phyloP scores from a whole-genome alignment of 2,113 vertebrate species.

The Marcusenius ussheri region DNA sequence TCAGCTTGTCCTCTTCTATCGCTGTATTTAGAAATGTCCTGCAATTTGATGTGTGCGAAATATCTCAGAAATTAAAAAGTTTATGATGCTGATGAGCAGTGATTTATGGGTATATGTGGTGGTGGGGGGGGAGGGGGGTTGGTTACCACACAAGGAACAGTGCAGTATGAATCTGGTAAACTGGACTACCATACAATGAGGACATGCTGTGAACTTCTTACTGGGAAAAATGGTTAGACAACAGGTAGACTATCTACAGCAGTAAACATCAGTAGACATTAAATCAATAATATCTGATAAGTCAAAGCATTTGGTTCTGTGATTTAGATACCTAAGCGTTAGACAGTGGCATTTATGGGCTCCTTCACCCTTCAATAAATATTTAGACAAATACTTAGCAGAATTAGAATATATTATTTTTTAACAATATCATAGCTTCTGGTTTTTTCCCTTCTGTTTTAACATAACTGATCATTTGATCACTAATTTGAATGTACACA shows the following conservation, averaged over 20 bases:
- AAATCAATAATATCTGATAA: constrained; percentile 9
- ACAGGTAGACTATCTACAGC: neutral
- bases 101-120: neutral
- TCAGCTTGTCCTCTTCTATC: neutral
- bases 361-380: constrained; percentile 16
- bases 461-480: constrained; percentile 51
- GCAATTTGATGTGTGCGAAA: neutral
- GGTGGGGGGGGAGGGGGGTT: neutral
- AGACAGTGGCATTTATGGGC: constrained; percentile 26
- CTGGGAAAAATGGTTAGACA: neutral
- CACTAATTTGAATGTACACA: constrained; percentile 65
- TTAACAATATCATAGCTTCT: constrained; percentile 59
- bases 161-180: neutral
- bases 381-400: constrained; percentile 14
- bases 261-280: neutral
- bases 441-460: constrained; percentile 61
- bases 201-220: neutral
- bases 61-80: neutral
- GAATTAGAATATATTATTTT: constrained; percentile 67
- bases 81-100: neutral
- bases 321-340: neutral
- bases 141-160: neutral
- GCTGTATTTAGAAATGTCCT: neutral
- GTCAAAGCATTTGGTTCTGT: neutral
- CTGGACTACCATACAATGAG: neutral